These are phyloP conservation scores for Setipinna tenuifilis DNA, from an alignment of 2,797 vertebrate species.

Conservation along the genomic window DNA sequence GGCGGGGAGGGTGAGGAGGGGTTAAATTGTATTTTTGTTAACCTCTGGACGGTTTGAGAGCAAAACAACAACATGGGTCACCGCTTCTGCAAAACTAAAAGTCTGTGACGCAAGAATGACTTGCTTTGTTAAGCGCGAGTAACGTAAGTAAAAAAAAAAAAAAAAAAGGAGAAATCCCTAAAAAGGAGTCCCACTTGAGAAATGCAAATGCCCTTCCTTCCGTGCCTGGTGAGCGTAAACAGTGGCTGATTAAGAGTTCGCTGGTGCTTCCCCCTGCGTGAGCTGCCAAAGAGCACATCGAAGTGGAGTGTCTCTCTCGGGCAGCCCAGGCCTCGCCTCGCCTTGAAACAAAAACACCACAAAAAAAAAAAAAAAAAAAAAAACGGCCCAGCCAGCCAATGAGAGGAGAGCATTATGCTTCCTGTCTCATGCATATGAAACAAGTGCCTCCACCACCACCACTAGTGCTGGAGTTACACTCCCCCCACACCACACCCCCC, in stretches of 20 bases:
- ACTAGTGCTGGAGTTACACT: slow-evolving; percentile 48
- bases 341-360: slow-evolving; percentile 20
- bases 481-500: no score
- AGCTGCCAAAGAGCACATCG: slow-evolving; percentile 29
- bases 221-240: slow-evolving; percentile 40
- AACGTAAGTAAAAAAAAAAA: not conserved
- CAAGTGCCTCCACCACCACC: slow-evolving; percentile 45
- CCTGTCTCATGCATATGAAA: slow-evolving; percentile 67
- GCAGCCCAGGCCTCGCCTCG: not conserved
- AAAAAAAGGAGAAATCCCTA: slow-evolving; percentile 26
- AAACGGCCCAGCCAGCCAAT: slow-evolving; percentile 19
- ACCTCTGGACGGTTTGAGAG: no score
- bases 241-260: slow-evolving; percentile 53
- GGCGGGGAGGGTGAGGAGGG: no score
- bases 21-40: no score
- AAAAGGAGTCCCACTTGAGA: slow-evolving; percentile 31
- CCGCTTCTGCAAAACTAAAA: not conserved
- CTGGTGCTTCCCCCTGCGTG: slow-evolving; percentile 67
- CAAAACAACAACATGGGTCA: not conserved
- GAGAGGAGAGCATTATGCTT: slow-evolving; percentile 48
- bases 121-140: not conserved
- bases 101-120: not conserved
- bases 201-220: slow-evolving; percentile 34
- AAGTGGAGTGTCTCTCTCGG: slow-evolving; percentile 37
- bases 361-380: slow-evolving; percentile 41